Percentiles rank a stretch among this genome's conserved stretches.
These are phyloP conservation scores for Syncerus caffer DNA, from an alignment of 2,797 vertebrate species.

Conservation along the genomic window DNA sequence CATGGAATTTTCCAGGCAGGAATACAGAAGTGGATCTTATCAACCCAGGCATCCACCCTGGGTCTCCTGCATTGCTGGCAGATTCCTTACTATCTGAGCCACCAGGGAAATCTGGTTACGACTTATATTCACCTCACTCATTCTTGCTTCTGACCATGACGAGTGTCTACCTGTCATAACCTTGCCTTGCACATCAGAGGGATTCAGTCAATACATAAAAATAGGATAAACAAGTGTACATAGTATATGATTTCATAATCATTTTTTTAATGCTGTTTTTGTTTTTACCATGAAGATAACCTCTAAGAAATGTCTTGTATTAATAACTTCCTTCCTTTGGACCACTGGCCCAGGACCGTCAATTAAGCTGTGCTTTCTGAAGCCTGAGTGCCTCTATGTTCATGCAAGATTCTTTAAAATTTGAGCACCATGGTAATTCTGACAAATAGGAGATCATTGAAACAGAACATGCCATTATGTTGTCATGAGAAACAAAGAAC, in stretches of 20 bases:
- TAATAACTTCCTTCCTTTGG: not conserved
- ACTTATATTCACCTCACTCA: not conserved
- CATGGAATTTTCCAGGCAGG: not conserved
- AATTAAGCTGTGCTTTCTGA: not conserved
- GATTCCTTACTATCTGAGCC: not conserved
- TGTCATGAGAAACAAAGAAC: slow-evolving; percentile 55
- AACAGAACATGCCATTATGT: slow-evolving; percentile 36
- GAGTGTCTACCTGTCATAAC: not conserved
- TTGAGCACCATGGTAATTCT: slow-evolving; percentile 19
- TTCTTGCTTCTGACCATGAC: not conserved
- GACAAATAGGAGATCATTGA: slow-evolving; percentile 39
- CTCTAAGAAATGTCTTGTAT: not conserved
- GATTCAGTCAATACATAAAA: not conserved
- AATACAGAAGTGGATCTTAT: not conserved
- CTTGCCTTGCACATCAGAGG: not conserved
- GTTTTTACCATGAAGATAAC: not conserved
- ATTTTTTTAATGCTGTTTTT: not conserved
- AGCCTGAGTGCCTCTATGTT: not conserved
- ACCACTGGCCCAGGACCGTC: not conserved
- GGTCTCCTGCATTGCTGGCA: not conserved
- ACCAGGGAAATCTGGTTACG: not conserved
- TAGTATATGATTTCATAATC: not conserved
- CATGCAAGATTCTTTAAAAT: not conserved
- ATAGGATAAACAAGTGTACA: not conserved
- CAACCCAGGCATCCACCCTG: not conserved